Conservation (phyloP, 2,113 vertebrate species). For the Myiagra hebetior region DNA sequence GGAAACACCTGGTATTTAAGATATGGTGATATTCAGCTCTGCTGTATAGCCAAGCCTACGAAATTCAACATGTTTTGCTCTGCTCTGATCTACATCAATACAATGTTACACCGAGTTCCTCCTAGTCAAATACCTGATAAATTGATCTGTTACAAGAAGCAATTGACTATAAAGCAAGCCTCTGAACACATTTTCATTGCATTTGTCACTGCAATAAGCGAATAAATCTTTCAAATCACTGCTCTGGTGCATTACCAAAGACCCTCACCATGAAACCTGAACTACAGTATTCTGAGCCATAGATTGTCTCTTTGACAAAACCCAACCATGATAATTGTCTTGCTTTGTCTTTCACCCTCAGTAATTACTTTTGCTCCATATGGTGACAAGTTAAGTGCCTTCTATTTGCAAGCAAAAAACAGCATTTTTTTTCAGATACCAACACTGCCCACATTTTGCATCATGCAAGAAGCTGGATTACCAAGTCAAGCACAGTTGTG, state of each 20-base stretch:
- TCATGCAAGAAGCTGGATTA: conserved; percentile 2
- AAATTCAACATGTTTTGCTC: conserved; percentile 30
- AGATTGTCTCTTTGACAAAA: conserved; percentile 15
- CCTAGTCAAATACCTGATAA: conserved; percentile 54
- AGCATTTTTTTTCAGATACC: neutral
- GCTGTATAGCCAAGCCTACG: neutral
- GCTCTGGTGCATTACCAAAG: neutral
- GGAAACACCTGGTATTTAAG: neutral
- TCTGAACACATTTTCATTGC: conserved; percentile 39
- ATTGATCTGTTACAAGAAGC: conserved; percentile 53
- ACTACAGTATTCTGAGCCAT: neutral
- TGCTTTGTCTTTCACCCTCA: conserved; percentile 4
- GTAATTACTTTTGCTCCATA: conserved; percentile 60
- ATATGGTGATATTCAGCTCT: neutral
- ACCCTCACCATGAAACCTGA: neutral
- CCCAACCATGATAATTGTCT: neutral
- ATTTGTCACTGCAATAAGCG: conserved; percentile 48
- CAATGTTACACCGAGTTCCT: neutral
- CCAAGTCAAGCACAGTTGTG: neutral
- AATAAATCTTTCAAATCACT: conserved; percentile 13
- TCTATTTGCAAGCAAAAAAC: neutral
- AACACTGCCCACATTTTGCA: conserved; percentile 10
- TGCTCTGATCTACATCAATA: conserved; percentile 23
- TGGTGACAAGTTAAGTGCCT: conserved; percentile 16
- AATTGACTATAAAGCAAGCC: conserved; percentile 53